Evolutionary conservation across 2,888 invertebrate species (phyloP), one percentile per base, ranked within the genome.

Genomic region (Pristionchus maxplancki): DNA sequence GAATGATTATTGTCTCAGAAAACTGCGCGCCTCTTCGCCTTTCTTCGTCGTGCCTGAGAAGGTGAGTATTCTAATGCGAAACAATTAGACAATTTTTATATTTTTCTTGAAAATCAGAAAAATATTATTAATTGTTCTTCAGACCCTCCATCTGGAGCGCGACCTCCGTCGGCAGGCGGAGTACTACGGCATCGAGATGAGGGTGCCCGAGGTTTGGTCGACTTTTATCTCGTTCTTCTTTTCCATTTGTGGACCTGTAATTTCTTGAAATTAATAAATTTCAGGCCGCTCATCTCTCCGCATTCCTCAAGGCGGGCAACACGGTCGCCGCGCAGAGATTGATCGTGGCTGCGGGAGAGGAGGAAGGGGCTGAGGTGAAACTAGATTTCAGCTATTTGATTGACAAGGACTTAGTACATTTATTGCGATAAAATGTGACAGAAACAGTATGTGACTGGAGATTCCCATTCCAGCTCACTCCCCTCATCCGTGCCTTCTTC

Each of bases 151-250:
- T 40, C 17, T 50, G 17, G 50, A 37, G 82, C 48, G 48, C 5
- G 82, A 82, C n/a, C 50, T 82, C 8, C 50, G 82, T 31, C 48
- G 50, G 6, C 82, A 50, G 50, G n/a, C 28, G 4, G 50, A 31
- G 28, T 53, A 82, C 34, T 82, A 50, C 50, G 82, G 50, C 31
- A 31, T 82, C 50, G 82, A 53, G 1, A 82, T 82, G 48, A 82
- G 50, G 15, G 82, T 82, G 28, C 82, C 82, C 48, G 48, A 82
- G 82, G 82, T 82, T n/a, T n/a, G n/a, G n/a, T n/a, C n/a, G 37
- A 40, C n/a, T 40, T 40, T 40, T 74, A 13, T 24, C 24, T 40
- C 37, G 15, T 9, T 37, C 6, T 74, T 31, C 24, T 74, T 40
- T 74, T 17, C 24, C 24, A 74, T 20, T 67, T 40, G 28, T 20